These are phyloP conservation scores for Tichodroma muraria DNA, from an alignment of 2,113 vertebrate species.

Conservation along the genomic window DNA sequence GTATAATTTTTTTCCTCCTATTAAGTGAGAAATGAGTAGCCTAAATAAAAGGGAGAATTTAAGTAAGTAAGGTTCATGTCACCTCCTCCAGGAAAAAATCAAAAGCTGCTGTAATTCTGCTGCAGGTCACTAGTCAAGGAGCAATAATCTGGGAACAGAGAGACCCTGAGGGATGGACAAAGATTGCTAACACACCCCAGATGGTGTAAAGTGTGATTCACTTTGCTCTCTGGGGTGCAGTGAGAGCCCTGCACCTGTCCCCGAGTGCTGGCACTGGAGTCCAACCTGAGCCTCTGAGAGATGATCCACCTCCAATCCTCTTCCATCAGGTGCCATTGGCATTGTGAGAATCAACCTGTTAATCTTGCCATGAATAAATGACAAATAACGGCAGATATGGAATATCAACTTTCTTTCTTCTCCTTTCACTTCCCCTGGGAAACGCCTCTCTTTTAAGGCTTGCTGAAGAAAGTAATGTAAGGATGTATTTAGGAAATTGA, in stretches of 20 bases:
- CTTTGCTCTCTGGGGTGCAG: not conserved
- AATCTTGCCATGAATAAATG: not conserved
- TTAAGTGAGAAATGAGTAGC: not conserved
- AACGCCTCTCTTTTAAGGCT: not conserved
- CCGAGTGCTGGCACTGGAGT: fast-evolving
- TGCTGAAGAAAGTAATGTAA: not conserved
- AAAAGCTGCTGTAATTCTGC: not conserved
- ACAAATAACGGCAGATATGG: not conserved
- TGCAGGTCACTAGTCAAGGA: not conserved
- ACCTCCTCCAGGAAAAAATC: not conserved
- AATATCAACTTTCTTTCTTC: not conserved
- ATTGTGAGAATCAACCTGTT: not conserved
- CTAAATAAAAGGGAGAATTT: not conserved
- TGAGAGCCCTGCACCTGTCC: fast-evolving
- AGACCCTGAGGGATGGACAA: fast-evolving
- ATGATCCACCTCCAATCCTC: not conserved
- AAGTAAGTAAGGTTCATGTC: not conserved
- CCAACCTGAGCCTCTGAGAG: fast-evolving
- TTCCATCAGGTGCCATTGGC: not conserved
- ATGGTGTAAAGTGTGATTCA: not conserved
- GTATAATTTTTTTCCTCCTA: not conserved
- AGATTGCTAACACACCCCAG: fast-evolving
- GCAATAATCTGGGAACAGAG: not conserved
- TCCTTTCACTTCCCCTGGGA: not conserved
- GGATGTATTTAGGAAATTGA: not conserved